Evolutionary conservation across 1,140 invertebrate species (phyloP).

Genomic region (Antheraea pernyi): DNA sequence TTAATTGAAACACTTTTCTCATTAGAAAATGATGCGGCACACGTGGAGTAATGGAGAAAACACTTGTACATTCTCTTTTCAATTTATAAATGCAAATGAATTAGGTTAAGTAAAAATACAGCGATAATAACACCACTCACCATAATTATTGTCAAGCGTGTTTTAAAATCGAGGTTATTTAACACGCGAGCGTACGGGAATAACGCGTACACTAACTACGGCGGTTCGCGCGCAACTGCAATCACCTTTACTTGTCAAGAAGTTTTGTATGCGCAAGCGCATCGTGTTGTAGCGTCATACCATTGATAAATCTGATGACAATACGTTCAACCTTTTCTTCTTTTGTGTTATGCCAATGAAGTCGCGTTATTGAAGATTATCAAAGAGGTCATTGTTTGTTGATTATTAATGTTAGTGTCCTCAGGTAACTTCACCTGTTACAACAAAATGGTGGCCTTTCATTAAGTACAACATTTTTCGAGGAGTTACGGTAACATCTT

Average conservation of each 20-base stretch:
- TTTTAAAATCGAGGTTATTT: slow-evolving; percentile 27
- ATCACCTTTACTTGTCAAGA: slow-evolving; percentile 22
- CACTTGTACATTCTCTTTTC: neutral
- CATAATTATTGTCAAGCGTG: slow-evolving; percentile 41
- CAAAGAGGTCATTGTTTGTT: too few relatives aligned
- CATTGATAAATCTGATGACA: slow-evolving; percentile 47
- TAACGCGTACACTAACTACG: slow-evolving; percentile 30
- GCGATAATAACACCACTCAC: slow-evolving; percentile 29
- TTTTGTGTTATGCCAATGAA: too few relatives aligned
- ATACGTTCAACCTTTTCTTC: too few relatives aligned
- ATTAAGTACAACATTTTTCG: too few relatives aligned
- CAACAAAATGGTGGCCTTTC: too few relatives aligned
- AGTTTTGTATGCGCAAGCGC: slow-evolving; percentile 47
- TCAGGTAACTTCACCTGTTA: too few relatives aligned
- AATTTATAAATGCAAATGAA: neutral
- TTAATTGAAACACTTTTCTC: slow-evolving; percentile 9
- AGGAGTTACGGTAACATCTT: too few relatives aligned
- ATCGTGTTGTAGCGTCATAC: slow-evolving; percentile 32
- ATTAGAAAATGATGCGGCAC: slow-evolving; percentile 2
- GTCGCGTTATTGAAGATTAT: too few relatives aligned
- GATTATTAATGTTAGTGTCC: too few relatives aligned
- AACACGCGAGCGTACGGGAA: slow-evolving; percentile 14
- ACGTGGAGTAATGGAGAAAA: neutral
- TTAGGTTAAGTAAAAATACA: neutral
- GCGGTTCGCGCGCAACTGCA: slow-evolving; percentile 39